phyloP scores from a whole-genome alignment of 2,797 vertebrate species.

The Emys orbicularis region DNA sequence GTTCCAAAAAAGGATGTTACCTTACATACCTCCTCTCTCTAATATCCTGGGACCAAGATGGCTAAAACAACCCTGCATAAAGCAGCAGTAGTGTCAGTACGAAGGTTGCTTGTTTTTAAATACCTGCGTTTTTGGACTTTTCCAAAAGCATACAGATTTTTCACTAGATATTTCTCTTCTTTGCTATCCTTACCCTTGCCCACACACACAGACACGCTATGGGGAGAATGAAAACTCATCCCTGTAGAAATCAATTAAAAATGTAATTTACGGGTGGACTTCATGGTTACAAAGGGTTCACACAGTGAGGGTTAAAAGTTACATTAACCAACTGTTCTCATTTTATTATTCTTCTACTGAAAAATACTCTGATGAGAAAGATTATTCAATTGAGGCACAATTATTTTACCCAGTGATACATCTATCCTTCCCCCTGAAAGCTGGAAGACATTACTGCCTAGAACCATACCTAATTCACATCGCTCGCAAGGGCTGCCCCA shows the following conservation, averaged over 20 bases:
- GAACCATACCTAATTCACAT: constrained; percentile 81
- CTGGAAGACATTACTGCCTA: neutral
- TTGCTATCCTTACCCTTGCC: neutral
- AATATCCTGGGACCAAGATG: neutral
- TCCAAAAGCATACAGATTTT: neutral
- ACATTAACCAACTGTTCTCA: neutral
- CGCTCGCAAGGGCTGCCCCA: constrained; percentile 87
- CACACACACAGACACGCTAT: neutral
- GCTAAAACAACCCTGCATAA: neutral
- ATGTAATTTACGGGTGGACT: neutral
- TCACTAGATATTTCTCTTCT: neutral
- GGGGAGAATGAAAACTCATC: neutral
- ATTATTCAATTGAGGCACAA: neutral
- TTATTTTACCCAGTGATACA: neutral
- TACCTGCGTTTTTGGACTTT: neutral
- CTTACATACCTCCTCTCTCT: neutral
- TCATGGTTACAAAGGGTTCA: neutral
- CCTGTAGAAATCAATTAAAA: neutral
- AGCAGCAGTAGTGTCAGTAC: neutral
- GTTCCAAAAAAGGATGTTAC: neutral
- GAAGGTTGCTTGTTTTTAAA: neutral
- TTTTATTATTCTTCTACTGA: neutral
- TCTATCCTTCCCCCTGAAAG: neutral
- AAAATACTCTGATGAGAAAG: neutral
- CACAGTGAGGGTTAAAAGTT: neutral